Conservation (phyloP, 2,113 vertebrate genomes). For the Mastomys natalensis region DNA sequence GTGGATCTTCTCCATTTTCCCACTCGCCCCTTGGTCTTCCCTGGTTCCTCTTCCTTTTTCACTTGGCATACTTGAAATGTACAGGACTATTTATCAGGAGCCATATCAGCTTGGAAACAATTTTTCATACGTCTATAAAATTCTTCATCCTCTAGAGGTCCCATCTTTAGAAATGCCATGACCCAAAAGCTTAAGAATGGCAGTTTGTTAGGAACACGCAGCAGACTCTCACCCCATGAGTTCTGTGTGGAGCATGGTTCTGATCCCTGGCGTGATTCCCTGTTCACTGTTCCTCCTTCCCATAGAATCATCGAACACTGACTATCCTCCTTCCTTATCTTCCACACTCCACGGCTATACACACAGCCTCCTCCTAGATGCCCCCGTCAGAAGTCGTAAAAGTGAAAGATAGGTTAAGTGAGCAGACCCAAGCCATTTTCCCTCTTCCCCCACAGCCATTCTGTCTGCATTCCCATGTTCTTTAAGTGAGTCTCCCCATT, state of each 20-base stretch:
- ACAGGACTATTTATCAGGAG: not conserved
- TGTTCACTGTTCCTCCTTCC: not conserved
- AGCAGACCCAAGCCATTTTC: conserved; percentile 5
- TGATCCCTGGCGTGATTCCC: not conserved
- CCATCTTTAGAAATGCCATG: not conserved
- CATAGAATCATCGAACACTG: not conserved
- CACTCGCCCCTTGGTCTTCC: not conserved
- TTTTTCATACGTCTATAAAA: not conserved
- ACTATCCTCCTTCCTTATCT: not conserved
- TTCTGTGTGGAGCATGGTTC: not conserved
- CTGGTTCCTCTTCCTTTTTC: not conserved
- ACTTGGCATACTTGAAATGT: not conserved
- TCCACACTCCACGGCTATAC: not conserved
- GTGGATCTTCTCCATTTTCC: conserved; percentile 28
- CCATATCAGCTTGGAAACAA: not conserved
- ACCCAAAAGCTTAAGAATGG: not conserved
- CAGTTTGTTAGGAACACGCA: not conserved
- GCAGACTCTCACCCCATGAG: not conserved
- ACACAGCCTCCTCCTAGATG: not conserved
- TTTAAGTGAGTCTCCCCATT: not conserved
- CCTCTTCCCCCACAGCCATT: not conserved
- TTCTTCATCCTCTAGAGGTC: conserved; percentile 3
- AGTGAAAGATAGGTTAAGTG: not conserved
- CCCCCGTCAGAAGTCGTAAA: not conserved
- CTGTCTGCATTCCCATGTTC: not conserved